phyloP scores from a whole-genome alignment of 2,797 vertebrate species.

The Scyliorhinus canicula region DNA sequence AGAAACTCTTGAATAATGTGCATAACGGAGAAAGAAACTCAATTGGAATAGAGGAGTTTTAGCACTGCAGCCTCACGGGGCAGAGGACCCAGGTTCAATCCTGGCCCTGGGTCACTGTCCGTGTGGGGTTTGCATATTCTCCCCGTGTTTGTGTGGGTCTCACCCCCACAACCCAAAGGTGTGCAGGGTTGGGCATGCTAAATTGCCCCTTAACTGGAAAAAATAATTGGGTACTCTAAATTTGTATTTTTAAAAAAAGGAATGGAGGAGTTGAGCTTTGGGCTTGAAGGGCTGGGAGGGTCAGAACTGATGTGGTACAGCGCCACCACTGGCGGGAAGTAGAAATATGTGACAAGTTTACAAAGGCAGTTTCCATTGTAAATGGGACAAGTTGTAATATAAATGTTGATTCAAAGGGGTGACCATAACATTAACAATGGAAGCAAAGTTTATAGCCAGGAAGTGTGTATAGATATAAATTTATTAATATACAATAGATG shows the following conservation, averaged over 20 bases:
- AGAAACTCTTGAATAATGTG: not conserved
- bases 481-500: constrained; percentile 20
- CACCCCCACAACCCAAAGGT: no score
- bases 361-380: not conserved
- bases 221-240: no score
- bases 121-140: no score
- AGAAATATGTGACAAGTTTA: not conserved
- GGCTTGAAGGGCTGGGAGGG: not conserved
- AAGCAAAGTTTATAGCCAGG: not conserved
- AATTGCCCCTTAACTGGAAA: no score
- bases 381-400: not conserved
- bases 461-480: constrained; percentile 19
- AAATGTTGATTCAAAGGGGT: constrained; percentile 24
- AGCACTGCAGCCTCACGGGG: no score
- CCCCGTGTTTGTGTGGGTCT: no score
- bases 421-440: not conserved
- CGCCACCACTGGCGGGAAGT: not conserved
- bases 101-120: no score
- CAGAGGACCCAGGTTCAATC: no score
- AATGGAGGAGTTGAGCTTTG: not conserved
- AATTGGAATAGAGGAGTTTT: not conserved
- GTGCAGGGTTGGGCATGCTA: no score
- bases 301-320: not conserved
- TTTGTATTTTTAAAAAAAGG: no score
- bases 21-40: not conserved